These are phyloP conservation scores for Xenotilapia caudafasciata DNA, from an alignment of 2,113 vertebrate species.

Conservation along the genomic window DNA sequence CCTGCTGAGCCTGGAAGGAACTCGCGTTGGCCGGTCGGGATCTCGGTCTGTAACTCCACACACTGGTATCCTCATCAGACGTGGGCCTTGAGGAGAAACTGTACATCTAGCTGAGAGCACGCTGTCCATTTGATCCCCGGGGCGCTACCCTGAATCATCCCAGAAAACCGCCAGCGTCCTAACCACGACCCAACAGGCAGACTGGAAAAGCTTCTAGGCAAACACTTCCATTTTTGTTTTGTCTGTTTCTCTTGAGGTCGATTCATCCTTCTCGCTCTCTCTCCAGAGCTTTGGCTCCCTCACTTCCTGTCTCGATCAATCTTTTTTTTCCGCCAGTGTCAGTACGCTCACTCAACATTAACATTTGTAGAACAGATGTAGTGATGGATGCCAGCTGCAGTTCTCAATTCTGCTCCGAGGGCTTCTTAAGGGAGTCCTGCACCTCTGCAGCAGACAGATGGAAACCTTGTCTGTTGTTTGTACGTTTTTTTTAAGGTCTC, in stretches of 20 bases:
- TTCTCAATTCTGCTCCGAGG: not conserved
- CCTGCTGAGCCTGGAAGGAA: not conserved
- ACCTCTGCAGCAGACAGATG: not conserved
- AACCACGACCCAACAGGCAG: not conserved
- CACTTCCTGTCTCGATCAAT: not conserved
- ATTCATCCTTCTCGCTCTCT: not conserved
- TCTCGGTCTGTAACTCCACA: slow-evolving; percentile 14
- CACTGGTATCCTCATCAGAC: slow-evolving; percentile 44
- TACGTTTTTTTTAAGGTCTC: not conserved
- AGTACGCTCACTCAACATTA: not conserved
- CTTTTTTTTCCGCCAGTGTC: not conserved
- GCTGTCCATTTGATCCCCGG: not conserved
- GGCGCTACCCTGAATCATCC: not conserved
- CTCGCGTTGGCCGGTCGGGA: not conserved
- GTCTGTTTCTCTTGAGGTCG: not conserved
- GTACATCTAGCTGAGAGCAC: slow-evolving; percentile 2
- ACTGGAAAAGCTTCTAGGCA: not conserved
- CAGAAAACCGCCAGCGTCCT: not conserved
- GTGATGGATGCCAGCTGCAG: slow-evolving; percentile 9
- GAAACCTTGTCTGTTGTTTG: not conserved
- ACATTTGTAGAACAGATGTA: slow-evolving; percentile 45
- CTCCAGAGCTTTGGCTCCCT: not conserved
- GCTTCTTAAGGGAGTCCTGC: not conserved
- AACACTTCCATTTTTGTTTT: not conserved
- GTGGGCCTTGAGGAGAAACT: slow-evolving; percentile 28